These are phyloP conservation scores for Tetragnatha montana DNA, from an alignment of 2,888 invertebrate species.

Conservation along the genomic window DNA sequence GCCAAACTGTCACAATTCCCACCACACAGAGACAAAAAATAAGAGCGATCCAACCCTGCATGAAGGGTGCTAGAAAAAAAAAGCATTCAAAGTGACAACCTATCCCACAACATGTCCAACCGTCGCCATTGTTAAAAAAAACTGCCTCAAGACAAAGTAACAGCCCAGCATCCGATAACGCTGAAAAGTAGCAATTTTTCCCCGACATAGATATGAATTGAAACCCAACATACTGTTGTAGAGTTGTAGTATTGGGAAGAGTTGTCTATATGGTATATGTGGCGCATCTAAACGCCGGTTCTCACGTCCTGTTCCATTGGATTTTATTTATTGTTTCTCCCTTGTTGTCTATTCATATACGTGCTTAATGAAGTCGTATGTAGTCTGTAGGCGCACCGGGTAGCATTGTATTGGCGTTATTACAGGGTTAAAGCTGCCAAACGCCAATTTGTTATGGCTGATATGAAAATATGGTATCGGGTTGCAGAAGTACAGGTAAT, in stretches of 20 bases:
- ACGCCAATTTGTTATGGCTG: conserved; percentile 33
- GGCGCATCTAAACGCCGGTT: conserved; percentile 51
- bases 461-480: conserved; percentile 24
- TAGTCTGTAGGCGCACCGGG: conserved; percentile 34
- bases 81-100: conserved; percentile 8
- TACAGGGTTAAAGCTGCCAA: conserved; percentile 23
- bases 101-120: neutral
- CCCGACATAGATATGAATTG: conserved; percentile 17
- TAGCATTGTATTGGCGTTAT: conserved; percentile 42
- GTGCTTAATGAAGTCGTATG: conserved; percentile 44
- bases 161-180: conserved; percentile 10
- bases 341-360: conserved; percentile 23
- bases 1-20: too few relatives aligned
- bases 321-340: conserved; percentile 43
- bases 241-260: neutral
- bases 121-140: conserved; percentile 21
- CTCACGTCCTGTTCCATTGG: conserved; percentile 22
- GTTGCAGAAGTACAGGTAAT: conserved; percentile 26
- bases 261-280: neutral
- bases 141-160: conserved; percentile 20
- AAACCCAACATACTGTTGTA: conserved; percentile 7
- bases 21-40: too few relatives aligned
- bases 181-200: conserved; percentile 47
- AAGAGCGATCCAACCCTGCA: too few relatives aligned
- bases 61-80: too few relatives aligned